phyloP scores from a whole-genome alignment of 2,888 invertebrate species.

The Orthosia gothica region DNA sequence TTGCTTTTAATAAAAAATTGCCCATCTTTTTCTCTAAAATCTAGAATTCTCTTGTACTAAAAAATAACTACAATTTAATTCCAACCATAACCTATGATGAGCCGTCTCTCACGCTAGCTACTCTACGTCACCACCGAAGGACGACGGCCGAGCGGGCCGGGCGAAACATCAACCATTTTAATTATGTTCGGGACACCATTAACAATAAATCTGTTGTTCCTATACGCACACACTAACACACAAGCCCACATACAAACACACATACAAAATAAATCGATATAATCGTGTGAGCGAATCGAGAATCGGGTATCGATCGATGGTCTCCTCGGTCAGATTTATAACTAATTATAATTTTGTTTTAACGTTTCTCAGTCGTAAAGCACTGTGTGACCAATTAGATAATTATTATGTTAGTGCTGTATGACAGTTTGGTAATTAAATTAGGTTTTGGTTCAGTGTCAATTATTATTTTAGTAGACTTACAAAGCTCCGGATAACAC shows the following conservation, averaged over 20 bases:
- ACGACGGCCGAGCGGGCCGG: slow-evolving; percentile 83
- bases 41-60: neutral
- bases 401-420: slow-evolving; percentile 80
- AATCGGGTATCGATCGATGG: slow-evolving; percentile 81
- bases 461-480: neutral
- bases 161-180: slow-evolving; percentile 91
- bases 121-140: slow-evolving; percentile 78
- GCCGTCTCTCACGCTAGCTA: slow-evolving; percentile 66
- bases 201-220: slow-evolving; percentile 90
- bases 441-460: slow-evolving; percentile 35
- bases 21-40: neutral
- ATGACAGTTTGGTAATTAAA: slow-evolving; percentile 66
- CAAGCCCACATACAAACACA: slow-evolving; percentile 49
- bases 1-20: neutral
- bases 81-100: neutral
- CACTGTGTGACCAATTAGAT: slow-evolving; percentile 87
- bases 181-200: slow-evolving; percentile 91
- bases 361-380: slow-evolving; percentile 84
- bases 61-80: neutral
- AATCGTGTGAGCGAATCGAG: slow-evolving; percentile 76
- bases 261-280: slow-evolving; percentile 73
- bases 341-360: slow-evolving; percentile 88
- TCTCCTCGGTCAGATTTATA: slow-evolving; percentile 85
- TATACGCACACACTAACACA: slow-evolving; percentile 76
- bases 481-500: no score